Conservation (phyloP, 2,888 invertebrate species). For the Tillus elongatus region DNA sequence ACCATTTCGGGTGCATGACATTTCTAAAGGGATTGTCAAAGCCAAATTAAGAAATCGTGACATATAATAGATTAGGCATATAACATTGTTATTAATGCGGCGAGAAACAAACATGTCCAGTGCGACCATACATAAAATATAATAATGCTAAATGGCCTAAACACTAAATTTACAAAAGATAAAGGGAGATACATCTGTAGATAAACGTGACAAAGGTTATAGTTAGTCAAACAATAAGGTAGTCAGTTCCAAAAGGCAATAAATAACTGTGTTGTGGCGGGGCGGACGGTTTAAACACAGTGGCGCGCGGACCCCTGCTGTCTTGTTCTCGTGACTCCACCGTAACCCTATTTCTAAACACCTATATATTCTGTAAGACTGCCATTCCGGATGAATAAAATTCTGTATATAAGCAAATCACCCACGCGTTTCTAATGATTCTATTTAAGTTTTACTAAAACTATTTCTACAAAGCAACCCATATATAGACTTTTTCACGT, state of each 20-base stretch:
- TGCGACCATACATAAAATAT: conserved; percentile 23
- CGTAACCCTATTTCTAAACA: conserved; percentile 7
- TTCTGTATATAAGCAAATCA: too few relatives aligned
- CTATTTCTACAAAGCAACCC: too few relatives aligned
- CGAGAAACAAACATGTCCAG: conserved; percentile 25
- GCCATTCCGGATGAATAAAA: too few relatives aligned
- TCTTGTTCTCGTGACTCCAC: conserved; percentile 27
- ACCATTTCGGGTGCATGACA: too few relatives aligned
- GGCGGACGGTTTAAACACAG: conserved; percentile 27
- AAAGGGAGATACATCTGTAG: conserved; percentile 41
- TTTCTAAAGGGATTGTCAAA: too few relatives aligned
- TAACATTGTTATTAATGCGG: conserved; percentile 13
- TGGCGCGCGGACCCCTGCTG: conserved; percentile 23
- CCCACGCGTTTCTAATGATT: too few relatives aligned
- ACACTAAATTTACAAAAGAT: conserved; percentile 43
- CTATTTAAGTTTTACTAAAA: too few relatives aligned
- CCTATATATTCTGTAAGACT: too few relatives aligned
- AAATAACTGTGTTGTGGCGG: conserved; percentile 40
- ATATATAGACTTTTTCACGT: too few relatives aligned
- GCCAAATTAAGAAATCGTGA: too few relatives aligned
- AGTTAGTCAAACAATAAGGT: conserved; percentile 43
- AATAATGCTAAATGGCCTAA: conserved; percentile 38
- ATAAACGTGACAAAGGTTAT: conserved; percentile 43
- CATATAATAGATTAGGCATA: too few relatives aligned
- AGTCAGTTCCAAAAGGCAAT: conserved; percentile 39